These are phyloP conservation scores for Chrysopa pallens DNA, from an alignment of 1,140 invertebrate species.

Conservation along the genomic window DNA sequence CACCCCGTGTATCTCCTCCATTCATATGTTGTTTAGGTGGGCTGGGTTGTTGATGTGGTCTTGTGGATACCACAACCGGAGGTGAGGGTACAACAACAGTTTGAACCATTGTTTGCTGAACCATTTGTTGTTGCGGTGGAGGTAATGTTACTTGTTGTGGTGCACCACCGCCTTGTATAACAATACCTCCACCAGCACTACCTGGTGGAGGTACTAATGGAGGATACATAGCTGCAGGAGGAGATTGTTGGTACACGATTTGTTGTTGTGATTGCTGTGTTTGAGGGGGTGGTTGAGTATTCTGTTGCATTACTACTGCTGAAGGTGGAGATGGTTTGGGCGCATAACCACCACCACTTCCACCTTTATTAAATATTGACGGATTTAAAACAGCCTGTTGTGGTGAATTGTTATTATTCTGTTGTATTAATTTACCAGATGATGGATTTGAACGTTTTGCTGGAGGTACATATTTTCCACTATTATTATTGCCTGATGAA, in stretches of 20 bases:
- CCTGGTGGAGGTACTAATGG: neutral
- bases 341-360: slow-evolving; percentile 4
- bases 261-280: slow-evolving; percentile 1
- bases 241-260: neutral
- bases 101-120: slow-evolving; percentile 1
- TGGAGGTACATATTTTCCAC: slow-evolving; percentile 59
- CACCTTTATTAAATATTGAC: slow-evolving; percentile 1
- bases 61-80: no score
- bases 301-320: slow-evolving; percentile 8
- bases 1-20: slow-evolving; percentile 2
- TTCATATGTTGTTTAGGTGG: neutral
- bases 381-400: no score
- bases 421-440: slow-evolving; percentile 1
- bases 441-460: slow-evolving; percentile 48
- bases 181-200: neutral
- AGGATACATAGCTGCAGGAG: neutral
- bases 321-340: slow-evolving; percentile 11
- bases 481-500: slow-evolving; percentile 7
- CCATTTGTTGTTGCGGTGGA: slow-evolving; percentile 5
- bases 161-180: neutral
- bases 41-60: neutral
- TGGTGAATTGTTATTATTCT: neutral
- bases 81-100: neutral
- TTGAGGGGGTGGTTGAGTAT: slow-evolving; percentile 4
- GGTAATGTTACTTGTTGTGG: slow-evolving; percentile 7